Evolutionary conservation across 2,797 vertebrate genomes (phyloP).

Genomic region (Ctenopoma kingsleyae): DNA sequence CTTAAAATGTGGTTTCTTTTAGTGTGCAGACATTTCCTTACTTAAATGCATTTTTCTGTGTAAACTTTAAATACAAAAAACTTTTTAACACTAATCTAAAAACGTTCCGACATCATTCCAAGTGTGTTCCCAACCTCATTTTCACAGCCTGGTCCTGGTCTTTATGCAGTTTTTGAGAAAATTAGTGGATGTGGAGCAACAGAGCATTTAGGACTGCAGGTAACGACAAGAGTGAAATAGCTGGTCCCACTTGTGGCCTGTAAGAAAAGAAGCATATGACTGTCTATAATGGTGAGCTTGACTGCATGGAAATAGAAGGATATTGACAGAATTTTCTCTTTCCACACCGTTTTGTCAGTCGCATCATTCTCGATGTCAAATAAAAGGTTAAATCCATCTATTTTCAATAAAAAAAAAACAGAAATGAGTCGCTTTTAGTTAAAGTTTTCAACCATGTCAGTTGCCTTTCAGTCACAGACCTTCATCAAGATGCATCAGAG

Average conservation of each 20-base stretch:
- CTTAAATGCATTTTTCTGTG: neutral
- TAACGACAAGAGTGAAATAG: constrained; percentile 18
- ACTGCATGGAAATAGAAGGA: constrained; percentile 3
- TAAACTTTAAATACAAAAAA: neutral
- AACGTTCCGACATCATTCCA: neutral
- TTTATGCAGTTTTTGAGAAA: neutral
- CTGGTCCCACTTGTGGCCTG: constrained; percentile 17
- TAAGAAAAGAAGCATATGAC: constrained; percentile 21
- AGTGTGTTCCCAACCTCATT: constrained; percentile 10
- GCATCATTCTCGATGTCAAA: neutral
- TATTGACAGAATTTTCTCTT: constrained; percentile 1
- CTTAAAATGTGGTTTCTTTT: too few relatives aligned
- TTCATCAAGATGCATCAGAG: neutral
- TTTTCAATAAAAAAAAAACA: constrained; percentile 1
- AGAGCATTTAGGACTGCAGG: constrained; percentile 10
- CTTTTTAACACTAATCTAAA: neutral
- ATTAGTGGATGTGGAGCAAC: neutral
- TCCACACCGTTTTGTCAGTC: neutral
- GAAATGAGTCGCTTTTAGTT: constrained; percentile 8
- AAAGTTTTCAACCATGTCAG: constrained; percentile 26
- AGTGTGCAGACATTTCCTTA: neutral
- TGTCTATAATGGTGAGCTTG: neutral
- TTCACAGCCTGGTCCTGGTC: neutral
- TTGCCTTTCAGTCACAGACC: constrained; percentile 6
- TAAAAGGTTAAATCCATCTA: too few relatives aligned